These are phyloP conservation scores for Gryllus bimaculatus DNA, from an alignment of 1,140 invertebrate species.

Conservation along the genomic window DNA sequence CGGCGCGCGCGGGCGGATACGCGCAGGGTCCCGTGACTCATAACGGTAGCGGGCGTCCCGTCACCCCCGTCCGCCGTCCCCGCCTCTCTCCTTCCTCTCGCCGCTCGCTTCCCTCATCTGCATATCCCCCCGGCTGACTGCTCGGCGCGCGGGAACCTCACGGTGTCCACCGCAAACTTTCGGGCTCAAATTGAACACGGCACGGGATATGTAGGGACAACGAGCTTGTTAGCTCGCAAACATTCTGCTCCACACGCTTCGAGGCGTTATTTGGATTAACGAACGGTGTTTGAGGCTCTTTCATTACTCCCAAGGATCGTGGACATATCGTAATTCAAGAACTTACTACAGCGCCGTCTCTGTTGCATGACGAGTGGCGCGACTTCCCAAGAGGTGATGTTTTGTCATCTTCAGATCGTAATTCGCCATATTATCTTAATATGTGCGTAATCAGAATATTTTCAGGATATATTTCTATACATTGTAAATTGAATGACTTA, in stretches of 20 bases:
- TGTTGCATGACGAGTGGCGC: too few species aligned
- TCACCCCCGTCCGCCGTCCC: neutral
- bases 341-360: too few species aligned
- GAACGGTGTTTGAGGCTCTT: neutral
- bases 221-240: neutral
- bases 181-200: neutral
- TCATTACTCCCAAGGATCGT: neutral
- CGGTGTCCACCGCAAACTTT: constrained; percentile 2
- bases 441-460: too few species aligned
- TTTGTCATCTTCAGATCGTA: too few species aligned
- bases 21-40: neutral
- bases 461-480: too few species aligned
- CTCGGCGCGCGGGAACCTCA: neutral
- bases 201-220: neutral
- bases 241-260: neutral
- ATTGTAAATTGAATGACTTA: too few species aligned
- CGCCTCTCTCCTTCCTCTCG: too few species aligned
- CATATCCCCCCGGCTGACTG: neutral
- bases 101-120: neutral
- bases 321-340: too few species aligned
- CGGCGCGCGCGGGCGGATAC: neutral
- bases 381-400: too few species aligned
- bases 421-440: too few species aligned
- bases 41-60: neutral
- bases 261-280: neutral